phyloP scores from a whole-genome alignment of 2,888 invertebrate species.

The Ptychoptera contaminata region DNA sequence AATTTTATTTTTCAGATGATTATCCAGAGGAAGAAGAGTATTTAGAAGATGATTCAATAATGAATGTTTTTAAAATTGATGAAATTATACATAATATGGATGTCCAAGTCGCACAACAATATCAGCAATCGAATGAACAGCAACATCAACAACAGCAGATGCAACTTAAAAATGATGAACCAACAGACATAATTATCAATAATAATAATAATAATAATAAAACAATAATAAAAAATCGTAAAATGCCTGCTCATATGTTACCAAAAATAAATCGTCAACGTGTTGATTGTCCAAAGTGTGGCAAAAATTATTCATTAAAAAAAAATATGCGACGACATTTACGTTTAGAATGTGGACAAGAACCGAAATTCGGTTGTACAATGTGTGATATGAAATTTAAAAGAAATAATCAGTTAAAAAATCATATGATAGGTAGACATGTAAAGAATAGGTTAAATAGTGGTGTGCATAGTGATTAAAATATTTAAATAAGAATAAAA shows the following conservation, averaged over 20 bases:
- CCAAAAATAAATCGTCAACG: constrained; percentile 4
- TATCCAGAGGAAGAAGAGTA: background rate
- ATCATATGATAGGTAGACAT: constrained; percentile 12
- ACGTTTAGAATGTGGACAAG: constrained; percentile 48
- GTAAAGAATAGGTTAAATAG: too few relatives aligned
- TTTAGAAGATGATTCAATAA: background rate
- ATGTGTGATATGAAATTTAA: constrained; percentile 32
- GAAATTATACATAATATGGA: too few relatives aligned
- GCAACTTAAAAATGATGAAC: too few relatives aligned
- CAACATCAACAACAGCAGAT: background rate
- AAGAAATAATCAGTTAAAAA: constrained; percentile 14
- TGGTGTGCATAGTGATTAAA: too few relatives aligned
- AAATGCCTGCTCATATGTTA: constrained; percentile 5
- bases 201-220: background rate
- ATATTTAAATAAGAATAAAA: background rate
- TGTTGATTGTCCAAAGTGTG: constrained; percentile 30
- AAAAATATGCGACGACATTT: constrained; percentile 29
- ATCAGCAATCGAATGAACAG: background rate
- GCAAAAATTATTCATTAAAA: constrained; percentile 33
- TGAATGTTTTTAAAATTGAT: too few relatives aligned
- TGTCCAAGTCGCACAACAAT: too few relatives aligned
- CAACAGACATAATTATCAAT: background rate
- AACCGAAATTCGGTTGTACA: constrained; percentile 50
- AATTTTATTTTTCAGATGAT: background rate
- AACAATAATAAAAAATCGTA: background rate